These are phyloP conservation scores for Tetramorium alpestre DNA, from an alignment of 1,140 invertebrate genomes.

Conservation along the genomic window DNA sequence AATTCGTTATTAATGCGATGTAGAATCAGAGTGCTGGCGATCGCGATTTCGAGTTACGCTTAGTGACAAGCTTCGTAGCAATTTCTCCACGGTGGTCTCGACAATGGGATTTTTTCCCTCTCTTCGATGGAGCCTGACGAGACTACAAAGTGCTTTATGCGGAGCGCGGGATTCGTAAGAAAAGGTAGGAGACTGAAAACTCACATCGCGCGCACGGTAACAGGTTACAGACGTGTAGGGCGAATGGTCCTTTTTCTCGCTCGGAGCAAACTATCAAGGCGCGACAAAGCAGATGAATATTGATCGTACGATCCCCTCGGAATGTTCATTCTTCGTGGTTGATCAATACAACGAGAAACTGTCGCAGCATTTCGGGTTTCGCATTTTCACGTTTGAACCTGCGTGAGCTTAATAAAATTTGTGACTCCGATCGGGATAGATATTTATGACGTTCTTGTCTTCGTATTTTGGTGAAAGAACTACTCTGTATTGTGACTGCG, in stretches of 20 bases:
- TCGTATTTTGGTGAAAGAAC: not conserved
- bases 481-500: not conserved
- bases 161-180: not conserved
- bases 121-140: not conserved
- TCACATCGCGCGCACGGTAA: conserved; percentile 13
- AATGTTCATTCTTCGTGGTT: conserved; percentile 33
- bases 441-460: not conserved
- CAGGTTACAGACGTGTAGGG: conserved; percentile 39
- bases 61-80: not conserved
- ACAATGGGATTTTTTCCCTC: not conserved
- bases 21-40: not conserved
- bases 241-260: conserved; percentile 21
- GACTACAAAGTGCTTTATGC: not conserved
- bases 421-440: not conserved
- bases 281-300: conserved; percentile 52
- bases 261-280: conserved; percentile 14
- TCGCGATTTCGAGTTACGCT: not conserved
- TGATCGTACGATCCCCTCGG: not conserved
- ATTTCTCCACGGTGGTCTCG: not conserved
- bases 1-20: not conserved
- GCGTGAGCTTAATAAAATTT: not conserved
- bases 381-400: not conserved
- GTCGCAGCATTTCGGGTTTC: not conserved
- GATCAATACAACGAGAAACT: conserved; percentile 1
- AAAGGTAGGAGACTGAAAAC: conserved; percentile 26